These are phyloP conservation scores for Phalacrocorax brasilianus DNA, from an alignment of 2,113 vertebrate species.

Conservation along the genomic window DNA sequence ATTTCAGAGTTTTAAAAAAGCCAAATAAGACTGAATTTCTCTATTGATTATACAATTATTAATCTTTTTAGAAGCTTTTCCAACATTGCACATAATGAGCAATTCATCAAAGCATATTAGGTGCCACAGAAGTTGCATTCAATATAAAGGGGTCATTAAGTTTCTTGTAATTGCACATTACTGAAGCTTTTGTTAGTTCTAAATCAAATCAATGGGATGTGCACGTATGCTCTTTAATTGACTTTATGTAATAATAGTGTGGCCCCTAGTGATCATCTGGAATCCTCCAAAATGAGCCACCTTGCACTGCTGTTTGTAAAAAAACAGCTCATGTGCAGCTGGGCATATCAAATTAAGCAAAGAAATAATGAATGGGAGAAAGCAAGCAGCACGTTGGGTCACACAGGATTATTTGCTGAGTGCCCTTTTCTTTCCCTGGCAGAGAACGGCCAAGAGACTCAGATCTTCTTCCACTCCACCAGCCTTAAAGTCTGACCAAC, in stretches of 20 bases:
- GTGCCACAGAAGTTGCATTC: slow-evolving; percentile 49
- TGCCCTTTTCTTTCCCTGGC: neutral
- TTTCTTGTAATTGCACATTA: slow-evolving; percentile 65
- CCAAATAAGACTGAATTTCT: slow-evolving; percentile 38
- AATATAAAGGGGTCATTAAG: slow-evolving; percentile 62
- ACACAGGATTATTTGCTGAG: neutral
- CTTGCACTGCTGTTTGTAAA: neutral
- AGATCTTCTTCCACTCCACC: neutral
- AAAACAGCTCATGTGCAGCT: neutral
- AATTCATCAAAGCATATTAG: slow-evolving; percentile 72
- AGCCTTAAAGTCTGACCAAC: neutral
- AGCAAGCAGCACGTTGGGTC: neutral
- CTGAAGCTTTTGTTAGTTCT: slow-evolving; percentile 48
- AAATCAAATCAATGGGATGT: slow-evolving; percentile 64
- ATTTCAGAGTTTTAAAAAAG: neutral
- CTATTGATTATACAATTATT: slow-evolving; percentile 67
- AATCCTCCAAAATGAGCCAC: slow-evolving; percentile 4
- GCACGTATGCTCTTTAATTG: slow-evolving; percentile 48
- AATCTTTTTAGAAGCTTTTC: slow-evolving; percentile 58
- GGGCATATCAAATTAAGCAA: neutral
- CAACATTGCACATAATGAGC: slow-evolving; percentile 51
- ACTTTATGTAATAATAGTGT: slow-evolving; percentile 37
- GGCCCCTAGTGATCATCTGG: neutral
- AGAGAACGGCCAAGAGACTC: neutral
- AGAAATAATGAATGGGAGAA: neutral